phyloP scores from a whole-genome alignment of 2,797 vertebrate genomes.

The Ciconia nigra region DNA sequence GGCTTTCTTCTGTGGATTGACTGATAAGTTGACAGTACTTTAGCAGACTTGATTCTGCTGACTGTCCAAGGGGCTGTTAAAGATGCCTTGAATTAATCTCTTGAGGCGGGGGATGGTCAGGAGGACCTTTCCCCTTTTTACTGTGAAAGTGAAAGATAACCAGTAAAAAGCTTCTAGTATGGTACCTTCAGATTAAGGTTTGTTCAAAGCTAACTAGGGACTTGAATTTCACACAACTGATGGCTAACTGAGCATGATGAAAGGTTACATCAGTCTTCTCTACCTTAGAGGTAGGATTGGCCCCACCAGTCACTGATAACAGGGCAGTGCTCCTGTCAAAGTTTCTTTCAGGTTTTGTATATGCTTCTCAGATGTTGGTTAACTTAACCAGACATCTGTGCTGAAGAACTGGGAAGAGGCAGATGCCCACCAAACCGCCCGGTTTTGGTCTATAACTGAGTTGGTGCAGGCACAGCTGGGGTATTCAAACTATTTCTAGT shows the following conservation, averaged over 20 bases:
- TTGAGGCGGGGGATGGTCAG: neutral
- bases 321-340: neutral
- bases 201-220: neutral
- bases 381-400: neutral
- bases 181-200: neutral
- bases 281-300: neutral
- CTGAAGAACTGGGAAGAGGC: neutral
- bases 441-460: neutral
- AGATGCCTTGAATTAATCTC: neutral
- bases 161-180: neutral
- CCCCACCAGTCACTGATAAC: neutral
- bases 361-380: neutral
- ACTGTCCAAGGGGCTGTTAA: neutral
- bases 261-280: neutral
- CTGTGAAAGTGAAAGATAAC: neutral
- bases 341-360: neutral
- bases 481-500: neutral
- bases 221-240: neutral
- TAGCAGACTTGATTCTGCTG: neutral
- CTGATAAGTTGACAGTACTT: neutral
- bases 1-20: neutral
- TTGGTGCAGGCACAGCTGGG: neutral
- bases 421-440: neutral
- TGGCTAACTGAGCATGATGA: neutral
- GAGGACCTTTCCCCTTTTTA: neutral